Evolutionary conservation across 2,113 vertebrate genomes (phyloP).

Genomic region (Hippolais icterina): DNA sequence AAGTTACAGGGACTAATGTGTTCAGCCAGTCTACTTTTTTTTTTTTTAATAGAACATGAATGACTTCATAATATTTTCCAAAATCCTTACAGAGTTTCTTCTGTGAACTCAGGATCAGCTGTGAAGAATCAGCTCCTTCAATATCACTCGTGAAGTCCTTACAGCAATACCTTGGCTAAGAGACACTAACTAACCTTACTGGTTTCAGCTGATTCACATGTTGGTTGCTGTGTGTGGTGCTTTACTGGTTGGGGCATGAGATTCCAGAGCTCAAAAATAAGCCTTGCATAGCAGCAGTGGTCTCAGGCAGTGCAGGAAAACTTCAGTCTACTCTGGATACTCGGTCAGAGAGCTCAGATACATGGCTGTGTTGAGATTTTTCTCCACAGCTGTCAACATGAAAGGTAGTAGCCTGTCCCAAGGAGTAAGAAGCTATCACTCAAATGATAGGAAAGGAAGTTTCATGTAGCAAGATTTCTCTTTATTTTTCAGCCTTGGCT

Average conservation of each 20-base stretch:
- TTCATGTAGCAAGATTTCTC: not conserved
- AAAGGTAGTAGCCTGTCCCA: not conserved
- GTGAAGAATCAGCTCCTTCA: not conserved
- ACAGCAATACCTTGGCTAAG: not conserved
- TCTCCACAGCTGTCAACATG: not conserved
- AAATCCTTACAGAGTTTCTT: not conserved
- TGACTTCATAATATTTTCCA: not conserved
- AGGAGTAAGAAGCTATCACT: not conserved
- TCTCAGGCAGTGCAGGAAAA: not conserved
- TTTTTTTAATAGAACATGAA: not conserved
- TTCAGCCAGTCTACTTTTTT: not conserved
- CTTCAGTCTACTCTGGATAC: not conserved
- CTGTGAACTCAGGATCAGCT: not conserved
- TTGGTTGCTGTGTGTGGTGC: not conserved
- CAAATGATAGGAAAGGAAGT: not conserved
- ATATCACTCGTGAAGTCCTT: not conserved
- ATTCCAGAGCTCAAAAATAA: not conserved
- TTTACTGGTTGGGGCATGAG: not conserved
- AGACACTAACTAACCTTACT: not conserved
- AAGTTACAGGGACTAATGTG: not conserved
- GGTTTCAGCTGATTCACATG: not conserved
- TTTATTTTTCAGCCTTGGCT: not conserved
- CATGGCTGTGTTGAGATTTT: not conserved
- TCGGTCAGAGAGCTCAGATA: not conserved
- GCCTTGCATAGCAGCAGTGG: not conserved